These are phyloP conservation scores for Apodemus sylvaticus DNA, from an alignment of 2,113 vertebrate species.

Conservation along the genomic window DNA sequence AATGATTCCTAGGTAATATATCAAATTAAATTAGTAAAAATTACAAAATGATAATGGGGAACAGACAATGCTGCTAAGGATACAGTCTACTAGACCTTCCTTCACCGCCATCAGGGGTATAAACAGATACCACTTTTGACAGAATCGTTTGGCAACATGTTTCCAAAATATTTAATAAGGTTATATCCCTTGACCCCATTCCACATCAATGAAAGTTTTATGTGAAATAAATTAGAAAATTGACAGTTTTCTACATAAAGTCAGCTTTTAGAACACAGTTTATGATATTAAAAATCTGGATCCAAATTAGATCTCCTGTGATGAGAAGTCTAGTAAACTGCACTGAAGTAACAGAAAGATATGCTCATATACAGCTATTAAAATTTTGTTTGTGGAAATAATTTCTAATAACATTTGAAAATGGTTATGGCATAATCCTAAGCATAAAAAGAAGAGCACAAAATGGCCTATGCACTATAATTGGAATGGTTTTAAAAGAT, in stretches of 20 bases:
- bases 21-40: slow-evolving; percentile 52
- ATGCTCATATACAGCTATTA: slow-evolving; percentile 43
- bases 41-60: slow-evolving; percentile 16
- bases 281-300: slow-evolving; percentile 28
- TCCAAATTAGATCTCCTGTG: slow-evolving; percentile 58
- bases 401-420: slow-evolving; percentile 57
- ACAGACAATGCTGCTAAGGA: background rate
- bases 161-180: slow-evolving; percentile 36
- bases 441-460: slow-evolving; percentile 40
- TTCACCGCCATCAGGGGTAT: background rate
- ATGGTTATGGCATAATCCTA: slow-evolving; percentile 38
- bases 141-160: background rate
- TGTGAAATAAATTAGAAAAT: slow-evolving; percentile 39
- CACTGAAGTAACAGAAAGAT: slow-evolving; percentile 47
- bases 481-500: slow-evolving; percentile 10
- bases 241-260: slow-evolving; percentile 9
- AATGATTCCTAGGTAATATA: slow-evolving; percentile 49
- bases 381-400: slow-evolving; percentile 47
- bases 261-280: slow-evolving; percentile 31
- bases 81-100: background rate
- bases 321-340: slow-evolving; percentile 39
- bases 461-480: slow-evolving; percentile 14
- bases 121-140: background rate
- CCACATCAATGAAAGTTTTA: background rate
- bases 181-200: background rate